Evolutionary conservation across 2,797 vertebrate genomes (phyloP).

Genomic region (Allobates femoralis): DNA sequence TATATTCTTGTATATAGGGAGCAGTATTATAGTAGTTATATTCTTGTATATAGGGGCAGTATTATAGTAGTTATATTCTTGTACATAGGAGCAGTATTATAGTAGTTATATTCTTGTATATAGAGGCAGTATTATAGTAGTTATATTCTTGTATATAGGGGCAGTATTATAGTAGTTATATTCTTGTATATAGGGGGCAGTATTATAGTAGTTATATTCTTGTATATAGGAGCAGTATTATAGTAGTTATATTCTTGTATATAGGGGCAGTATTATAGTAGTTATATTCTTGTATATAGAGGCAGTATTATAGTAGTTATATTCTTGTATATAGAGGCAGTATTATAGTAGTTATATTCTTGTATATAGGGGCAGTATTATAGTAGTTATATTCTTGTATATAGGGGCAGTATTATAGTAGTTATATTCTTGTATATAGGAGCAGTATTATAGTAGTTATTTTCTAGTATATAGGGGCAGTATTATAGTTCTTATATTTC

Average conservation of each 20-base stretch:
- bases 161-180: not conserved
- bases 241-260: not conserved
- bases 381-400: not conserved
- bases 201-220: conserved; percentile 4
- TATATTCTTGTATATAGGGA: no score
- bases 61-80: no score
- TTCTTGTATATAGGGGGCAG: not conserved
- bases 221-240: not conserved
- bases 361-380: not conserved
- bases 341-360: conserved; percentile 4
- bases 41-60: no score
- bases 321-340: no score
- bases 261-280: not conserved
- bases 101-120: no score
- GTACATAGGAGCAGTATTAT: no score
- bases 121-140: no score
- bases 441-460: not conserved
- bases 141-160: no score
- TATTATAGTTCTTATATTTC: not conserved
- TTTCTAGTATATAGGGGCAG: not conserved
- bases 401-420: not conserved
- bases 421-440: not conserved
- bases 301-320: no score
- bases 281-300: no score
- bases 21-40: no score